Evolutionary conservation across 2,113 vertebrate species (phyloP), one percentile per base, ranked within the genome.

Genomic region (Oncorhynchus kisutch): DNA sequence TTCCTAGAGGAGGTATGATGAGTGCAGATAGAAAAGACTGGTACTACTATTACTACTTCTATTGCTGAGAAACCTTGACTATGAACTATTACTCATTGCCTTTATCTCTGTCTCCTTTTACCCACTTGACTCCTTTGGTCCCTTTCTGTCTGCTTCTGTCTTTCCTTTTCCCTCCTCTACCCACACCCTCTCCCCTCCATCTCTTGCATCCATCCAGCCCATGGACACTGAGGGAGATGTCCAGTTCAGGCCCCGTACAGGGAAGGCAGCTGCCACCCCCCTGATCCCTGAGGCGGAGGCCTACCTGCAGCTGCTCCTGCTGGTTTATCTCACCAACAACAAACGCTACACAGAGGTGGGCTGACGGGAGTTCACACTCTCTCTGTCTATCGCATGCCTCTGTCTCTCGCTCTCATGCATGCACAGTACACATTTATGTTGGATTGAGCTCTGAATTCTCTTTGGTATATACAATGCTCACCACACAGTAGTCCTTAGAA

Each of bases 211-310:
- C 70, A 34, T 69, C 1, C 85, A 99, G 98, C 95, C 96, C 25
- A 98, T 98, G 96, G 98, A 99, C 85, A 95, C 91, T 0, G 97
- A 99, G 5, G 96, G 95, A 1, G 97, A 99, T 22, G 88, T 97
- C 72, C 97, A 94, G 89, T 99, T 99, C 71, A 94, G 97, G 5
- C 98, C 98, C 0, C 91, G 98, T 49, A 96, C 93, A 0, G 98
- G 97, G 2, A 99, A 99, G 74, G 95, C 97, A 0, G 97, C 97
- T 0, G 88, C 95, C 0, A 88, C 91, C 3, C 96, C 97, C 1
- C 94, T 99, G 14, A 85, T 99, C 75, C 98, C 98, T 0, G 98
- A 99, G 82, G 97, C 97, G 75, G 98, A 99, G 86, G 92, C 96
- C 0, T 99, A 98, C 76, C 94, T 99, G 1, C 98, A 99, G 75